Conservation (phyloP, 1,140 invertebrate genomes). For the Armadillidium nasatum region DNA sequence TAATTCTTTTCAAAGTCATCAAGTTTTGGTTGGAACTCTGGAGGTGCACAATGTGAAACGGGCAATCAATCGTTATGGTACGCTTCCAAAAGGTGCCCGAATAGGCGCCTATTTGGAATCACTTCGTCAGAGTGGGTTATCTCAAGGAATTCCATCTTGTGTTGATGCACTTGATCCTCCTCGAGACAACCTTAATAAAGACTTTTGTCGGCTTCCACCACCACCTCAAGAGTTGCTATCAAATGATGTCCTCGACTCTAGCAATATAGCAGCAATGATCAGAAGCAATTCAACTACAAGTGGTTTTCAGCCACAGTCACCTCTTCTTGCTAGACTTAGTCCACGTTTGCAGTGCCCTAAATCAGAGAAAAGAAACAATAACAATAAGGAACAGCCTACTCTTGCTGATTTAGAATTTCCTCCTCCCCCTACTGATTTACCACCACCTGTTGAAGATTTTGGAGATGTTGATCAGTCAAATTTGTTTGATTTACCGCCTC, state of each 20-base stretch:
- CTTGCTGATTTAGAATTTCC: constrained; percentile 78
- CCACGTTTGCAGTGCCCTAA: constrained; percentile 31
- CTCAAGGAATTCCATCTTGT: constrained; percentile 52
- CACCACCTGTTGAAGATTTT: constrained; percentile 64
- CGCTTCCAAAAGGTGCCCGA: constrained; percentile 86
- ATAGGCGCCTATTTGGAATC: constrained; percentile 94
- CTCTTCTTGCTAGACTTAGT: constrained; percentile 38
- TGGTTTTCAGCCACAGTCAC: constrained; percentile 40
- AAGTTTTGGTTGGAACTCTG: constrained; percentile 70
- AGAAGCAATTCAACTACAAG: constrained; percentile 42
- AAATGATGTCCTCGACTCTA: constrained; percentile 16
- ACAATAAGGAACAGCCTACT: constrained; percentile 35
- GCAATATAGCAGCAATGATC: constrained; percentile 38
- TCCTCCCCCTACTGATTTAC: constrained; percentile 71
- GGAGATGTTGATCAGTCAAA: constrained; percentile 45
- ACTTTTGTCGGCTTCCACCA: constrained; percentile 37
- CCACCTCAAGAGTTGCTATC: constrained; percentile 41
- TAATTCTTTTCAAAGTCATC: constrained; percentile 20
- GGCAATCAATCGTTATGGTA: constrained; percentile 94
- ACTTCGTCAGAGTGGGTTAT: constrained; percentile 68
- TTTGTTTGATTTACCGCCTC: constrained; percentile 45
- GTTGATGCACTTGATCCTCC: constrained; percentile 40
- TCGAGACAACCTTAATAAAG: constrained; percentile 23
- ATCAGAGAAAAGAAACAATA: constrained; percentile 32
- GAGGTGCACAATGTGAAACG: constrained; percentile 95